A percentile compares a stretch with the other conserved stretches of the same genome.
Conservation (phyloP, 2,888 invertebrate genomes). For the Ariolimax columbianus region DNA sequence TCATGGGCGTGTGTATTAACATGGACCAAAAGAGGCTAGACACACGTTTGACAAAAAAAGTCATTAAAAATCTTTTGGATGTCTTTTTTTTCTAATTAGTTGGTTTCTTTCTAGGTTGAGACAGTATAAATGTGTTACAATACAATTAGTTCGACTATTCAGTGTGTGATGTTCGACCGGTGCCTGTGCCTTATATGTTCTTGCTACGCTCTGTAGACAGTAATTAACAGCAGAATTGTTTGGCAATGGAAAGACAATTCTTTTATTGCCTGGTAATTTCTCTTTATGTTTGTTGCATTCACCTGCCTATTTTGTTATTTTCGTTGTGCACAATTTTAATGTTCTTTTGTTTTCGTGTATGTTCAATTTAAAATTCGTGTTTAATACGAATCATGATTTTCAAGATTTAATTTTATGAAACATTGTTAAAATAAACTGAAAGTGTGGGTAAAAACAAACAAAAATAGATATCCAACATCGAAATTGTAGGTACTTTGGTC, state of each 20-base stretch:
- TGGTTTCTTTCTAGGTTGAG: background rate
- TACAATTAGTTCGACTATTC: background rate
- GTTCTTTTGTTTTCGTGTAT: background rate
- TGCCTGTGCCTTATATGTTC: background rate
- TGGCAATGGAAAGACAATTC: background rate
- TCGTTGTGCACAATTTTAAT: background rate
- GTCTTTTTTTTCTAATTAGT: background rate
- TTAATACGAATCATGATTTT: too few relatives aligned
- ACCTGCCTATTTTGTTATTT: background rate
- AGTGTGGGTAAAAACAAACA: too few relatives aligned
- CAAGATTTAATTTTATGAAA: too few relatives aligned
- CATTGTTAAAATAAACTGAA: too few relatives aligned
- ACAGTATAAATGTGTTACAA: constrained; percentile 1
- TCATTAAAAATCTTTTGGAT: background rate
- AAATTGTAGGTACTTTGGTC: too few relatives aligned
- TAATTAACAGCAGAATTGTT: background rate
- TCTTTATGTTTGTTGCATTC: background rate
- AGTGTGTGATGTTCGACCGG: background rate
- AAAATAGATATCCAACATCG: too few relatives aligned
- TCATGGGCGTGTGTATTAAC: background rate
- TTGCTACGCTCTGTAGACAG: background rate
- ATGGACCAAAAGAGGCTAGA: background rate
- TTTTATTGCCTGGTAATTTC: constrained; percentile 19
- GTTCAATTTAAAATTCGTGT: too few relatives aligned
- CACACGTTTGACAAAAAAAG: background rate